phyloP scores from a whole-genome alignment of 1,140 invertebrate genomes.

The Hermetia illucens region DNA sequence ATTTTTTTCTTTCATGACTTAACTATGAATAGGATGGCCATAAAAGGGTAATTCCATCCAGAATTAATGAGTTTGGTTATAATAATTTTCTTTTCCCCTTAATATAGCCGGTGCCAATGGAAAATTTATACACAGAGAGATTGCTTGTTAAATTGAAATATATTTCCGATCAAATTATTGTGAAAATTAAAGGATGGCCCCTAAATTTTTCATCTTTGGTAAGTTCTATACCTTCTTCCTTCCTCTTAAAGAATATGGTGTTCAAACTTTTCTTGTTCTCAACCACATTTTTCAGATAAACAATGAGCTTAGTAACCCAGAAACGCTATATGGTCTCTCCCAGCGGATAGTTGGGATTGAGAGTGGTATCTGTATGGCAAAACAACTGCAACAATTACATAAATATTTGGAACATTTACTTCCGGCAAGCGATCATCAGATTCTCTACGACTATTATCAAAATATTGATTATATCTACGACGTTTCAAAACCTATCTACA shows the following conservation, averaged over 20 bases:
- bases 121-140: constrained; percentile 48
- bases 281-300: constrained; percentile 21
- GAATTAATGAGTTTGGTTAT: no score
- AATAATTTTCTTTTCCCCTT: no score
- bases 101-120: constrained; percentile 32
- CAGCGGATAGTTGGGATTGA: constrained; percentile 85
- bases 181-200: constrained; percentile 26
- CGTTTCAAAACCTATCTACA: constrained; percentile 71
- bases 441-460: constrained; percentile 16
- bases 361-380: constrained; percentile 77
- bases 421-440: constrained; percentile 31
- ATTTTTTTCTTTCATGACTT: no score
- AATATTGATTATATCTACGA: constrained; percentile 41
- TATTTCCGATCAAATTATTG: constrained; percentile 50
- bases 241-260: background rate
- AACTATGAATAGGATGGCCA: no score
- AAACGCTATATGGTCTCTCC: constrained; percentile 63
- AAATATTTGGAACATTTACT: constrained; percentile 67
- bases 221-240: constrained; percentile 3
- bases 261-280: background rate
- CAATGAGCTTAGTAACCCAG: constrained; percentile 48
- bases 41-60: no score
- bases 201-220: constrained; percentile 27
- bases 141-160: constrained; percentile 58
- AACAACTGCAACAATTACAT: constrained; percentile 72